Evolutionary conservation across 2,888 invertebrate species (phyloP).

Genomic region (Pogonocherus hispidulus): DNA sequence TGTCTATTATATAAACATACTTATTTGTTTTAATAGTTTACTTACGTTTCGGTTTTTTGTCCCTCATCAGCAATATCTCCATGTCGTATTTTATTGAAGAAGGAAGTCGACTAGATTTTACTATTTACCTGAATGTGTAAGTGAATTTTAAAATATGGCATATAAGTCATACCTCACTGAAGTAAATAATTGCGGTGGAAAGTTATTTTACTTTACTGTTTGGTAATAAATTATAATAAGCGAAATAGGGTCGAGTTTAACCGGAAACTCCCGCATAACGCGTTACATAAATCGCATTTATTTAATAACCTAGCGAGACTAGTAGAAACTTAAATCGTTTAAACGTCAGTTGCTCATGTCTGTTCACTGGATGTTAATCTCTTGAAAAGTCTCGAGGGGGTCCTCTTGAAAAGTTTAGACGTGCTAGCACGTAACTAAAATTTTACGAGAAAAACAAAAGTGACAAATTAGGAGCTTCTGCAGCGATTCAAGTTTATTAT

Average conservation of each 20-base stretch:
- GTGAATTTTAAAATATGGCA: too few species aligned
- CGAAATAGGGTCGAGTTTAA: neutral
- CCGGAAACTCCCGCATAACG: neutral
- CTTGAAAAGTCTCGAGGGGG: slow-evolving; percentile 16
- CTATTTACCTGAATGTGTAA: too few species aligned
- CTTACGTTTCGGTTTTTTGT: too few species aligned
- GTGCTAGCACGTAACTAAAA: slow-evolving; percentile 14
- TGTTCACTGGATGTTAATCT: slow-evolving; percentile 21
- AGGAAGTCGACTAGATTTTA: too few species aligned
- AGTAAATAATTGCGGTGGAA: neutral
- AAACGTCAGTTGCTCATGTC: slow-evolving; percentile 18
- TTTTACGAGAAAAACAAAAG: slow-evolving; percentile 21
- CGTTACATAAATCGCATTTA: slow-evolving; percentile 10
- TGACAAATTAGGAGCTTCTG: slow-evolving; percentile 18
- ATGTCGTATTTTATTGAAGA: too few species aligned
- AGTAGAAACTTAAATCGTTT: slow-evolving; percentile 20
- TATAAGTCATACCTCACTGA: too few species aligned
- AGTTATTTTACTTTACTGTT: neutral
- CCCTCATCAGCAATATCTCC: too few species aligned
- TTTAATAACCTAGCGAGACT: slow-evolving; percentile 15
- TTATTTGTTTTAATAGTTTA: too few species aligned
- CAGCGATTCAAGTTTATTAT: slow-evolving; percentile 16
- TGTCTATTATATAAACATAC: too few species aligned
- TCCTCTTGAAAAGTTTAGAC: slow-evolving; percentile 19
- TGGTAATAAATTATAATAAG: neutral